Evolutionary conservation across 2,888 invertebrate species (phyloP).

Genomic region (Rotaria socialis): DNA sequence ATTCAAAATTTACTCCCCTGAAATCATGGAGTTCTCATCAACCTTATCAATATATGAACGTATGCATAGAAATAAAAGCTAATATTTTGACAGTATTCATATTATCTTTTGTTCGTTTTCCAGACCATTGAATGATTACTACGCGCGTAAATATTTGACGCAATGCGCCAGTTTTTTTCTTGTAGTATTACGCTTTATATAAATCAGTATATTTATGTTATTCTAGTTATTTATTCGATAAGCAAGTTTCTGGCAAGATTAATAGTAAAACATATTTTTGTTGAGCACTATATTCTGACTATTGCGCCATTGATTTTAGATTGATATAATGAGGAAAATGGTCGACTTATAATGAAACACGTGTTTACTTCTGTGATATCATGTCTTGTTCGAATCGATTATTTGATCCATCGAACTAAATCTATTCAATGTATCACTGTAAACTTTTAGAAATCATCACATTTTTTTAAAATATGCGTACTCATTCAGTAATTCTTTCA

Average conservation of each 20-base stretch:
- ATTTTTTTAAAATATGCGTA: neutral
- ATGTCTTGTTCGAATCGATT: constrained; percentile 28
- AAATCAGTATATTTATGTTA: neutral
- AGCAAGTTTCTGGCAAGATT: neutral
- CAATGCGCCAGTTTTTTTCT: neutral
- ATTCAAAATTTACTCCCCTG: neutral
- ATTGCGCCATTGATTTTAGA: neutral
- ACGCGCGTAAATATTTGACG: neutral
- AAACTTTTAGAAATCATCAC: neutral
- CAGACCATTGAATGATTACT: constrained; percentile 23
- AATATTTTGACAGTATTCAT: neutral
- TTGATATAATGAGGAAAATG: neutral
- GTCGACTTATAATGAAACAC: neutral
- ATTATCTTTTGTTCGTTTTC: neutral
- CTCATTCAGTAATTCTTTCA: neutral
- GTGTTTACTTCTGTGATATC: neutral
- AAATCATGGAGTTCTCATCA: neutral
- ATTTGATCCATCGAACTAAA: neutral
- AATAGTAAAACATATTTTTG: neutral
- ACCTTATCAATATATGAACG: constrained; percentile 14
- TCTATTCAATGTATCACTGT: constrained; percentile 1
- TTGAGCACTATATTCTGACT: neutral
- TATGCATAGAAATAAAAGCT: neutral
- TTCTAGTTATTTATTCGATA: constrained; percentile 14
- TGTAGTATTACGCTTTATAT: neutral